phyloP scores from a whole-genome alignment of 2,888 invertebrate species.

The Hirtodrosophila trivittata region DNA sequence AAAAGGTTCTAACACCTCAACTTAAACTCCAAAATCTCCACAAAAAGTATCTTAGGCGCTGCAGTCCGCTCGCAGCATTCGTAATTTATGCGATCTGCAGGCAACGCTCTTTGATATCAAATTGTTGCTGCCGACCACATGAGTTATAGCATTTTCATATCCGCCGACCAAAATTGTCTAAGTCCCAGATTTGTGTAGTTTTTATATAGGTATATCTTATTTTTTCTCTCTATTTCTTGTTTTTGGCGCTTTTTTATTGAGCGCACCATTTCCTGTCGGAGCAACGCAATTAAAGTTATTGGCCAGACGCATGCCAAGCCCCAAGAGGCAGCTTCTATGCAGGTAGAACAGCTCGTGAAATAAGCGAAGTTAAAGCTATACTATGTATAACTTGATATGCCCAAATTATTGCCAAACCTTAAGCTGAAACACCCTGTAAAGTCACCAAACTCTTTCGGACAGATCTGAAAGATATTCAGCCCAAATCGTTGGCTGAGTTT shows the following conservation, averaged over 20 bases:
- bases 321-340: conserved; percentile 7
- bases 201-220: conserved; percentile 1
- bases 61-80: conserved; percentile 37
- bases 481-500: too few relatives aligned
- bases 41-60: conserved; percentile 20
- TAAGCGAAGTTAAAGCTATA: too few relatives aligned
- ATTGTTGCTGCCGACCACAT: conserved; percentile 66
- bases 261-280: conserved; percentile 44
- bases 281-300: conserved; percentile 42
- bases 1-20: conserved; percentile 74
- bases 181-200: conserved; percentile 27
- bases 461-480: too few relatives aligned
- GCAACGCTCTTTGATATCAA: conserved; percentile 68
- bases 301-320: conserved; percentile 36
- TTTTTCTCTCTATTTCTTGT: conserved; percentile 12
- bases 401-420: too few relatives aligned
- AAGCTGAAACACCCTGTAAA: too few relatives aligned
- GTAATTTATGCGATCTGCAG: conserved; percentile 72
- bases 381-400: too few relatives aligned
- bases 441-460: too few relatives aligned
- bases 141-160: conserved; percentile 69
- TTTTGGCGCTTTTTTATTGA: conserved; percentile 9
- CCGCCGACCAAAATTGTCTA: conserved; percentile 55
- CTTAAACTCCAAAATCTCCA: conserved; percentile 5
- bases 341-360: conserved; percentile 13